Percentiles rank a stretch among this genome's conserved stretches.
Evolutionary conservation across 1,140 invertebrate genomes (phyloP).

Genomic region (Tribolium madens): DNA sequence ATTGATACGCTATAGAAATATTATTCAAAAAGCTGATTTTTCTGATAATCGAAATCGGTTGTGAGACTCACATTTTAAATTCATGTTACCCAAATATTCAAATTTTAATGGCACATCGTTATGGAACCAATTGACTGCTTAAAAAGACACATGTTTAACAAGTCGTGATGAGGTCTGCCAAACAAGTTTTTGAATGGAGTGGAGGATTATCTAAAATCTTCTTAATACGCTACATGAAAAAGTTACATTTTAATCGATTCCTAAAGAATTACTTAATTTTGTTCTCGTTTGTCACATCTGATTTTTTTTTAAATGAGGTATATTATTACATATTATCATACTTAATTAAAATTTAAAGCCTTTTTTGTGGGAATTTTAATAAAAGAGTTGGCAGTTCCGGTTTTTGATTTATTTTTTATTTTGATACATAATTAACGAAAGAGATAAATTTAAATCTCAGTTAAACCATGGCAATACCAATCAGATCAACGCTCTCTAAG

Average conservation of each 20-base stretch:
- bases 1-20: constrained; percentile 48
- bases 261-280: neutral
- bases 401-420: too few species aligned
- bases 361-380: too few species aligned
- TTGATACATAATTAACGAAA: too few species aligned
- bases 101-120: neutral
- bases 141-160: neutral
- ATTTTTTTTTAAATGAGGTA: too few species aligned
- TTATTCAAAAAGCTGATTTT: constrained; percentile 33
- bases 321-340: too few species aligned
- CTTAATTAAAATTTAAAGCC: too few species aligned
- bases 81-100: constrained; percentile 26
- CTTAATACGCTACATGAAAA: neutral
- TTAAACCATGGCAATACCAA: too few species aligned
- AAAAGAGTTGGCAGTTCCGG: too few species aligned
- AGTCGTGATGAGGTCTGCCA: neutral
- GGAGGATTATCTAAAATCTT: neutral
- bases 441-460: too few species aligned
- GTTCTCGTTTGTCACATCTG: too few species aligned
- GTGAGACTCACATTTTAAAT: neutral
- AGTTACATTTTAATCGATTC: neutral
- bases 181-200: neutral
- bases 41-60: constrained; percentile 21
- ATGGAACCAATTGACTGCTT: neutral
- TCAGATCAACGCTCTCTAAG: too few species aligned